Evolutionary conservation across 2,113 vertebrate species (phyloP).

Genomic region (Glaucomys volans): DNA sequence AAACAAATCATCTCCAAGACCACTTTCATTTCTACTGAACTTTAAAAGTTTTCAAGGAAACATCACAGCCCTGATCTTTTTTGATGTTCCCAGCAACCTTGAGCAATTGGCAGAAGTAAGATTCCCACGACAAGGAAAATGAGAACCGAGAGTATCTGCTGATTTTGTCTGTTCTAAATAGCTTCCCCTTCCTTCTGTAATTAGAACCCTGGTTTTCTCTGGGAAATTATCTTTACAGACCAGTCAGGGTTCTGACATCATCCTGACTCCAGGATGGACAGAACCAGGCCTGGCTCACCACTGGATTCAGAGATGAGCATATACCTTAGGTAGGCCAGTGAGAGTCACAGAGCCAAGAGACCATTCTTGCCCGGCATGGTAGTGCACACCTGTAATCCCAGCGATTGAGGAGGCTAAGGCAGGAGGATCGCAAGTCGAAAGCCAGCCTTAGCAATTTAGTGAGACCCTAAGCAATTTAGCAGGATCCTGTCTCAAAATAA

Average conservation of each 20-base stretch:
- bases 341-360: neutral
- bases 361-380: too few species aligned
- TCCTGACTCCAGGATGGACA: neutral
- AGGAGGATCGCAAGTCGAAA: too few species aligned
- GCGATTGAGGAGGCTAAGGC: too few species aligned
- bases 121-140: neutral
- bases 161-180: neutral
- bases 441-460: too few species aligned
- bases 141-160: neutral
- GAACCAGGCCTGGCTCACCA: neutral
- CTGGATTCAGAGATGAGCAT: neutral
- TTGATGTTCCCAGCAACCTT: neutral
- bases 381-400: too few species aligned
- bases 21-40: neutral
- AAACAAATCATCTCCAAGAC: neutral
- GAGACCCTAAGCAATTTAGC: too few species aligned
- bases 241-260: neutral
- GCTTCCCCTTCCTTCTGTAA: neutral
- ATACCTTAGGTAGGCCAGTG: neutral
- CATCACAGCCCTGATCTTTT: neutral
- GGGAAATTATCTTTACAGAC: neutral
- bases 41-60: constrained; percentile 15
- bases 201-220: neutral
- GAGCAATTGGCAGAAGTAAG: neutral
- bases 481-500: too few species aligned